Conservation (phyloP, 2,888 invertebrate genomes). For the Cantharis rustica region DNA sequence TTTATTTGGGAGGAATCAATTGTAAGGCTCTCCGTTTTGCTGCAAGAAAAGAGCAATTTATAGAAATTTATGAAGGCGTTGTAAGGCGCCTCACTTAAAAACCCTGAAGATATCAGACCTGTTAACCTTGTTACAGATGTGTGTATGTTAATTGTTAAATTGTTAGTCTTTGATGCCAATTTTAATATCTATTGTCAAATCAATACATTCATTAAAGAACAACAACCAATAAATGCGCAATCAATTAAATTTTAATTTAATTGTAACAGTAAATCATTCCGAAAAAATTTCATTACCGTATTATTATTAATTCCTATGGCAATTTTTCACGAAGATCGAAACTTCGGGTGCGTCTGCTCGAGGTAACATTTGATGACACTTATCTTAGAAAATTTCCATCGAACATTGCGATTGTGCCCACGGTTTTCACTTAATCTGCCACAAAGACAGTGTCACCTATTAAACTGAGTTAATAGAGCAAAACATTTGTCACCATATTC, state of each 20-base stretch:
- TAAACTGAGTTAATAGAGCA: background rate
- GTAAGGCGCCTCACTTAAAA: slow-evolving; percentile 9
- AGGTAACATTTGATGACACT: background rate
- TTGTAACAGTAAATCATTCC: background rate
- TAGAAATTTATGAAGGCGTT: background rate
- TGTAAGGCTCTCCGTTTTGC: background rate
- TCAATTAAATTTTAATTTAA: background rate
- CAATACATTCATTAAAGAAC: background rate
- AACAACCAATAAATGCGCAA: background rate
- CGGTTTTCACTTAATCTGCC: background rate
- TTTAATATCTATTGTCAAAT: background rate
- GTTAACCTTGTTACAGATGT: slow-evolving; percentile 3
- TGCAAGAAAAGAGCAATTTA: background rate
- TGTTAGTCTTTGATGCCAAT: background rate
- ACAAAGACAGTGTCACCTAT: background rate
- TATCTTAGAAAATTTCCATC: background rate
- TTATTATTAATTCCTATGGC: too few species aligned
- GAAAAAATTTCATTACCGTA: background rate
- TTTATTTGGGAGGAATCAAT: background rate
- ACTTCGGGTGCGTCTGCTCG: background rate
- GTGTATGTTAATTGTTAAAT: slow-evolving; percentile 2
- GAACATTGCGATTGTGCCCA: background rate
- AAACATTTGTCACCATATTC: background rate
- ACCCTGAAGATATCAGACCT: slow-evolving; percentile 6
- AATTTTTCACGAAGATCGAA: background rate